Evolutionary conservation across 2,888 invertebrate species (phyloP).

Genomic region (Bombyx huttoni): DNA sequence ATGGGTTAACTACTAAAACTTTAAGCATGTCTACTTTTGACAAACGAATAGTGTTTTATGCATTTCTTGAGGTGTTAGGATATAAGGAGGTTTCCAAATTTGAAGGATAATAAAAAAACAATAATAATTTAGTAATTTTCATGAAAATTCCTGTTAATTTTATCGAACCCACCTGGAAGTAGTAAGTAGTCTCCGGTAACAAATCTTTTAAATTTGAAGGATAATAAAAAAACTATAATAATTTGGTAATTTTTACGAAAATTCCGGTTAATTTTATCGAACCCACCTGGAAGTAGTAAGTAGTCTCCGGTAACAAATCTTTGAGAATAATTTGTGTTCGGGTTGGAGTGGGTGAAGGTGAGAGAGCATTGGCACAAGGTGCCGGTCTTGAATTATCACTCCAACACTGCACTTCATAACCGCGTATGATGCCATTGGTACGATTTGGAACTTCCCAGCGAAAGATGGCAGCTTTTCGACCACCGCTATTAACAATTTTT

Average conservation of each 20-base stretch:
- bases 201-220: constrained; percentile 34
- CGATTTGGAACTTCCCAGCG: constrained; percentile 86
- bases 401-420: constrained; percentile 83
- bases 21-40: too few species aligned
- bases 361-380: constrained; percentile 57
- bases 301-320: constrained; percentile 72
- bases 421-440: constrained; percentile 81
- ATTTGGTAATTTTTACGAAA: too few species aligned
- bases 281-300: constrained; percentile 80
- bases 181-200: constrained; percentile 75
- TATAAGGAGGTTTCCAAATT: too few species aligned
- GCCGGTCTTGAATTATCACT: constrained; percentile 2
- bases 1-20: too few species aligned
- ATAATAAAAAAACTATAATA: too few species aligned
- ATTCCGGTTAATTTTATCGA: neutral
- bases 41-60: too few species aligned
- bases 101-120: too few species aligned
- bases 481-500: constrained; percentile 23
- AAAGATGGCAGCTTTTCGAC: constrained; percentile 73
- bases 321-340: constrained; percentile 72
- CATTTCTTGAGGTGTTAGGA: too few species aligned
- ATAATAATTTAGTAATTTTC: too few species aligned
- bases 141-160: neutral
- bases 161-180: constrained; percentile 78
- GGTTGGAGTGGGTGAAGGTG: constrained; percentile 41